A percentile compares a stretch with the other conserved stretches of the same genome.
Evolutionary conservation across 2,888 invertebrate species (phyloP).

Genomic region (Alloscopus bannaensis): DNA sequence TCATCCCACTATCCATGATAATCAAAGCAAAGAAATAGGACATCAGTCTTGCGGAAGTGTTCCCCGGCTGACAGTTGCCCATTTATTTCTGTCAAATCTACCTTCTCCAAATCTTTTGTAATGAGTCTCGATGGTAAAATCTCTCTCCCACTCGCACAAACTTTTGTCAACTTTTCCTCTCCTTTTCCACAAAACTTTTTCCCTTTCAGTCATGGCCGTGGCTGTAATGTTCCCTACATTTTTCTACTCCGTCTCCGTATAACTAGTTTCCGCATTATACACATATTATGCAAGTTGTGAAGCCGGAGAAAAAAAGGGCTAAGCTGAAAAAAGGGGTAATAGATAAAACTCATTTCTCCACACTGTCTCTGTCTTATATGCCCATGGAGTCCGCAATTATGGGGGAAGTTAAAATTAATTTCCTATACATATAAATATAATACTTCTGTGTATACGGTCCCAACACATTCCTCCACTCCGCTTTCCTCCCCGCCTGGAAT

Average conservation of each 20-base stretch:
- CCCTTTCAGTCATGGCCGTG: conserved; percentile 4
- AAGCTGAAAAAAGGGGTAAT: not conserved
- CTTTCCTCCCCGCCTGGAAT: no score
- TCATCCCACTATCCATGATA: conserved; percentile 47
- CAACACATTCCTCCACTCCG: not conserved
- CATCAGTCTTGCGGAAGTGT: conserved; percentile 65
- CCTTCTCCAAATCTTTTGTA: conserved; percentile 65
- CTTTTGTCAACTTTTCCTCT: conserved; percentile 25
- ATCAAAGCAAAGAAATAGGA: conserved; percentile 64
- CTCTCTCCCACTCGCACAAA: conserved; percentile 22
- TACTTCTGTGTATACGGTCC: not conserved
- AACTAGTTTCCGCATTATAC: not conserved
- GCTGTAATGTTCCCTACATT: not conserved
- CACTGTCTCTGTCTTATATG: not conserved
- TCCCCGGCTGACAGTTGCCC: conserved; percentile 62
- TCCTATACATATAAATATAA: not conserved
- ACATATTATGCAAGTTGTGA: no score
- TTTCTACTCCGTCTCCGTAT: not conserved
- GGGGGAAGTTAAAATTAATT: conserved; percentile 30
- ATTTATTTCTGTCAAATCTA: conserved; percentile 66
- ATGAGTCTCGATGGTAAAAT: conserved; percentile 65
- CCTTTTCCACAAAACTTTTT: conserved; percentile 14
- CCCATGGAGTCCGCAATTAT: conserved; percentile 8
- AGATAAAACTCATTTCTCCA: conserved; percentile 8
- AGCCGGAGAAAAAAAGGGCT: not conserved